Conservation (phyloP, 2,888 invertebrate genomes). For the Mantis religiosa region DNA sequence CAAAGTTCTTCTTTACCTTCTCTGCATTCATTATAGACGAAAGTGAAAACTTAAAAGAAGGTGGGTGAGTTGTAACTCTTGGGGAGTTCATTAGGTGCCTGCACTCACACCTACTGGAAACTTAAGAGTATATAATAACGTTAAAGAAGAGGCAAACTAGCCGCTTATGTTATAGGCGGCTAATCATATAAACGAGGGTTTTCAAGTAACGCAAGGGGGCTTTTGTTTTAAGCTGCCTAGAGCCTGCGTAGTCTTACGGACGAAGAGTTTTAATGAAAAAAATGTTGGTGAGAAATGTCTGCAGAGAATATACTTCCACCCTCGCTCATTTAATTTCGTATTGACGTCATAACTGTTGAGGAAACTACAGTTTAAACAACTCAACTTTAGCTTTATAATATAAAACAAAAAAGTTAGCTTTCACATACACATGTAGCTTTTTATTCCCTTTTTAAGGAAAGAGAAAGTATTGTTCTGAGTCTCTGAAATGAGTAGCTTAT, state of each 20-base stretch:
- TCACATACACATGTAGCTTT: not conserved
- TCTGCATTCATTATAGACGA: not conserved
- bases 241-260: not conserved
- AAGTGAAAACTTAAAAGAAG: not conserved
- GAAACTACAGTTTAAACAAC: not conserved
- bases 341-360: not conserved
- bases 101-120: not conserved
- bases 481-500: no score
- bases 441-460: no score
- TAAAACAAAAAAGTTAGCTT: not conserved
- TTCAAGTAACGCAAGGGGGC: not conserved
- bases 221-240: not conserved
- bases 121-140: not conserved
- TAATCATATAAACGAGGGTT: not conserved
- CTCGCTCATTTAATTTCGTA: not conserved
- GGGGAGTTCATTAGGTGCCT: not conserved
- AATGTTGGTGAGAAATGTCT: not conserved
- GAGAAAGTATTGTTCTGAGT: no score
- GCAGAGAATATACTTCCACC: not conserved
- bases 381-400: not conserved
- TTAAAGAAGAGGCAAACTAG: not conserved
- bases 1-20: not conserved
- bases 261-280: not conserved
- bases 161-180: not conserved
- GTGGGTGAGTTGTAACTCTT: not conserved